phyloP scores from a whole-genome alignment of 92 coral and sea anemone genomes.

The Epizoanthus rinbou region DNA sequence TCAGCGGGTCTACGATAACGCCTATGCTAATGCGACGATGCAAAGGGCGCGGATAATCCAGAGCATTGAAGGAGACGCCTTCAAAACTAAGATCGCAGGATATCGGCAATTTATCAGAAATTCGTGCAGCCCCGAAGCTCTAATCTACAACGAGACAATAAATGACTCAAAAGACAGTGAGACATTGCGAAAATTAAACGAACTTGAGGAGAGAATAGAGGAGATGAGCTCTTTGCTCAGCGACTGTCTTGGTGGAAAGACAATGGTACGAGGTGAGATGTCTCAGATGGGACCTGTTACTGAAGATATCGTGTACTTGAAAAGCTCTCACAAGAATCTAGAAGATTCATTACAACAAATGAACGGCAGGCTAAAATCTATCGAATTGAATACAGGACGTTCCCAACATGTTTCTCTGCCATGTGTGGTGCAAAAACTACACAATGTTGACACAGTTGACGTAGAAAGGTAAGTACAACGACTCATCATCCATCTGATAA shows the following conservation, averaged over 20 bases:
- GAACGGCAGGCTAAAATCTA: neutral
- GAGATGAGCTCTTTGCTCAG: slow-evolving; percentile 4
- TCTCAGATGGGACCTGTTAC: neutral
- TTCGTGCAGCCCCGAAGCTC: slow-evolving; percentile 69
- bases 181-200: neutral
- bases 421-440: neutral
- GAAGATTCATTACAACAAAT: neutral
- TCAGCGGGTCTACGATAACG: slow-evolving; percentile 78
- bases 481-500: neutral
- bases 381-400: neutral
- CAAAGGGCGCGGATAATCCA: slow-evolving; percentile 67
- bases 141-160: slow-evolving; percentile 44
- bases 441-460: neutral
- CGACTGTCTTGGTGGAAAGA: neutral
- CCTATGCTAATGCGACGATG: slow-evolving; percentile 73
- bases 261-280: neutral
- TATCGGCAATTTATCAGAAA: slow-evolving; percentile 57
- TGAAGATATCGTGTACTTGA: neutral
- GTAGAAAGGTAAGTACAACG: neutral
- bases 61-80: slow-evolving; percentile 52
- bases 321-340: neutral
- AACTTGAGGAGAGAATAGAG: neutral
- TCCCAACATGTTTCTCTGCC: neutral
- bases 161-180: slow-evolving; percentile 25
- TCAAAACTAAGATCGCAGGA: slow-evolving; percentile 44